Conservation (phyloP, 2,888 invertebrate species). For the Teleiodes luculella region DNA sequence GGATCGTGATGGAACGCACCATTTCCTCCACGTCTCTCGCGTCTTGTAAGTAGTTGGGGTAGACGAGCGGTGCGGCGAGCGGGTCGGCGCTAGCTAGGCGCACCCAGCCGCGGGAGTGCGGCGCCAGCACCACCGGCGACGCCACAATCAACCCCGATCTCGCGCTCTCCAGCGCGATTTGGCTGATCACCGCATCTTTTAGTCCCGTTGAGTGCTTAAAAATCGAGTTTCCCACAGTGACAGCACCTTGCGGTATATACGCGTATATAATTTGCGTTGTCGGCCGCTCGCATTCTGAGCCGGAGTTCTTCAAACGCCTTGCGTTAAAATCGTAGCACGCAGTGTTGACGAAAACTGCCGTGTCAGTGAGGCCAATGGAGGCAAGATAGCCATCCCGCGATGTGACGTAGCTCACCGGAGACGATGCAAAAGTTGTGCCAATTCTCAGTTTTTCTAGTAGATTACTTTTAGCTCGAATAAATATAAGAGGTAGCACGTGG, state of each 20-base stretch:
- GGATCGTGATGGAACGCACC: slow-evolving; percentile 37
- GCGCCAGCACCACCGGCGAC: slow-evolving; percentile 38
- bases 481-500: slow-evolving; percentile 40
- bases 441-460: neutral
- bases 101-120: slow-evolving; percentile 41
- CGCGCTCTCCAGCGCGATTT: slow-evolving; percentile 35
- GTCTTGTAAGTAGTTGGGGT: slow-evolving; percentile 46
- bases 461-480: slow-evolving; percentile 34
- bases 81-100: slow-evolving; percentile 43
- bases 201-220: slow-evolving; percentile 29
- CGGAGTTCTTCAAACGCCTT: slow-evolving; percentile 30
- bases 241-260: slow-evolving; percentile 35
- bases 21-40: slow-evolving; percentile 42
- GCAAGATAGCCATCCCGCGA: slow-evolving; percentile 38
- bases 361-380: slow-evolving; percentile 47
- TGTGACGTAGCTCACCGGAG: slow-evolving; percentile 23
- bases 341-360: slow-evolving; percentile 44
- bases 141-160: slow-evolving; percentile 35
- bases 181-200: slow-evolving; percentile 31
- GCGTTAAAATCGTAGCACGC: slow-evolving; percentile 42
- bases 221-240: slow-evolving; percentile 22
- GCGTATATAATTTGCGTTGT: slow-evolving; percentile 44
- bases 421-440: neutral
- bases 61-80: slow-evolving; percentile 37
- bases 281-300: slow-evolving; percentile 43